A percentile compares a stretch with the other conserved stretches of the same genome.
Conservation (phyloP, 1,140 invertebrate genomes). For the Dryas iulia region DNA sequence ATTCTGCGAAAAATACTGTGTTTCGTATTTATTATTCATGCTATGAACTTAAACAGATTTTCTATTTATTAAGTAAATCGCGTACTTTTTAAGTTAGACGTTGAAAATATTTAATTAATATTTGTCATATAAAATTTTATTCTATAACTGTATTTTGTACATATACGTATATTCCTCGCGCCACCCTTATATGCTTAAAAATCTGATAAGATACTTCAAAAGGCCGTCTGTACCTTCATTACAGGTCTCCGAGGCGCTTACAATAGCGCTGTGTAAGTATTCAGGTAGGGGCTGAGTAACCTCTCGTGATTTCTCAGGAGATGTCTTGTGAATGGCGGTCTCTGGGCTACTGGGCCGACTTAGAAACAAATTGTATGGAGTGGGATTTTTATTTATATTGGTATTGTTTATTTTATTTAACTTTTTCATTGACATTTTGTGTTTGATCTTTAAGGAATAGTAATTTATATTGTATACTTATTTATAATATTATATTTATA, state of each 20-base stretch:
- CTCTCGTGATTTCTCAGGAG: constrained; percentile 72
- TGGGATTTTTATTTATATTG: constrained; percentile 31
- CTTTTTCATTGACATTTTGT: neutral
- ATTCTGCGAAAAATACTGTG: neutral
- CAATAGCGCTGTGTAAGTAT: constrained; percentile 49
- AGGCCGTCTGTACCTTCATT: constrained; percentile 41
- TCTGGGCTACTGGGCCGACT: constrained; percentile 49
- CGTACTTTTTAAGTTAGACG: neutral
- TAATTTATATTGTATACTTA: too few relatives aligned
- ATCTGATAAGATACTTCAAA: constrained; percentile 36
- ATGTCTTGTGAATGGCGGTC: constrained; percentile 62
- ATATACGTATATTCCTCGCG: neutral
- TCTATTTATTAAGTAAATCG: too few relatives aligned
- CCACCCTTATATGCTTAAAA: constrained; percentile 31
- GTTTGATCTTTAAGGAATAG: too few relatives aligned
- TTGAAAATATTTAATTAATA: neutral
- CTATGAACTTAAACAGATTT: neutral
- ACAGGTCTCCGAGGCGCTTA: constrained; percentile 45
- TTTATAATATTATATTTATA: too few relatives aligned
- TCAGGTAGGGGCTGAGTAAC: constrained; percentile 54
- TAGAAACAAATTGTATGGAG: constrained; percentile 37
- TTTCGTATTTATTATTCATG: neutral
- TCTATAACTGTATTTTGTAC: neutral
- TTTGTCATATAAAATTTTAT: neutral
- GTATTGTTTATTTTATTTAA: neutral